Evolutionary conservation across 2,888 invertebrate genomes (phyloP), one percentile per base, ranked within the genome.

Genomic region (Kryphioiulus occultus): DNA sequence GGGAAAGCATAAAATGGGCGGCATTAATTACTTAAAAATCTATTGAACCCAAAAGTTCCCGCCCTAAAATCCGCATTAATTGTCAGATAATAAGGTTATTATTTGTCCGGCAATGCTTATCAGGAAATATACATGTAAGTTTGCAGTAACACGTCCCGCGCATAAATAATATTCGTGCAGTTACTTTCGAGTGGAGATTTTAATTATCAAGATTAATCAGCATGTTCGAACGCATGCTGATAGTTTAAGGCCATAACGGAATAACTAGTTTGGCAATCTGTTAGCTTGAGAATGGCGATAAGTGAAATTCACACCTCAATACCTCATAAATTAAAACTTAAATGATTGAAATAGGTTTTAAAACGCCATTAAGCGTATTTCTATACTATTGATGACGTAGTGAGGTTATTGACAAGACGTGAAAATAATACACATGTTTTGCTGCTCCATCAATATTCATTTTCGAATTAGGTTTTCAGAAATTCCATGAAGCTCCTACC

Each of bases 81-180:
- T 68, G 68, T 19, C 68, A 68, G 68, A 26, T 68, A 68, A 68
- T 68, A 68, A 68, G 68, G 68, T 68, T 68, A 26, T 68, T 68
- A 10, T 68, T 68, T 68, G 68, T 68, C 68, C 68, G 26, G 68
- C 68, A 68, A 68, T 26, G 68, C 68, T 68, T 68, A 68, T 68
- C 68, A 68, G 68, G 68, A 68, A 68, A 68, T 68, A 19, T 68
- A n/a, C n/a, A n/a, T n/a, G n/a, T n/a, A 68, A 68, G 68, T 68
- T 68, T 68, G 26, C 26, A 68, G 26, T 68, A 68, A 68, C 68
- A 68, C 22, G 68, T 68, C 26, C 68, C 26, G 68, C 10, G 68
- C 68, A 68, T 68, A 68, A 68, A 68, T 68, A 68, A 26, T 68
- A 68, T 68, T 26, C 68, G 5, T 68, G 26, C 26, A 68, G 68